Base-by-base conservation (phyloP, 1,140 invertebrate species). In the Leptinotarsa lineolata region DNA sequence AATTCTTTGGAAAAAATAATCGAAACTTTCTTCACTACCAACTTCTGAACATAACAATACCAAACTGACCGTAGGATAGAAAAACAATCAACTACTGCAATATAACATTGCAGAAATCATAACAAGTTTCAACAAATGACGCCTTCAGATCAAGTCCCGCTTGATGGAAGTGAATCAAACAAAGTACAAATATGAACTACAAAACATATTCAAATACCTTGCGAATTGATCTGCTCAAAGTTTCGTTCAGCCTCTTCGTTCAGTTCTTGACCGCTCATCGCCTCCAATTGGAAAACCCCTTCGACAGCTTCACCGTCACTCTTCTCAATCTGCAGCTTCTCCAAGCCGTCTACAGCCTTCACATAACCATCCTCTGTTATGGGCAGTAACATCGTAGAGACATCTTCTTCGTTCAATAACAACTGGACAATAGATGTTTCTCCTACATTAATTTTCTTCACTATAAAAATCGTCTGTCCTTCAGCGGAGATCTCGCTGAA, bases 401-500 rank as follows among this genome's bases (percentile, higher is more conserved):
- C 88, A 71, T 91, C 90, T 66, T 89, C 86, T 1, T 85, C 87
- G 68, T 91, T 85, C 0, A 90, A 78, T 16, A 87, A 87, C 15
- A 93, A 81, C 77, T 91, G 88, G 0, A 93, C 89, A 1, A 88
- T 84, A 0, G 90, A 89, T 22, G 88, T 89, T 81, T 92, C 90
- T 1, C 88, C 89, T 0, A 89, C 87, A n/a, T 88, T 87, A 59
- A 90, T 82, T 76, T 91, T 87, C 70, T 90, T 85, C 12, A 89
- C 87, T 45, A 88, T 88, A 70, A 92, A 92, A 65, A 89, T 88
- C 4, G 88, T 89, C 60, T 86, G 87, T n/a, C 91, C 91, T 54
- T 90, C 88, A 0, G 87, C 89, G 0, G 88, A 87, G 0, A 92
- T 79, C 73, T 91, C 90, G 4, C 85, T 82, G 77, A 93, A 92